phyloP scores from a whole-genome alignment of 2,113 vertebrate species.

The Saccopteryx leptura region DNA sequence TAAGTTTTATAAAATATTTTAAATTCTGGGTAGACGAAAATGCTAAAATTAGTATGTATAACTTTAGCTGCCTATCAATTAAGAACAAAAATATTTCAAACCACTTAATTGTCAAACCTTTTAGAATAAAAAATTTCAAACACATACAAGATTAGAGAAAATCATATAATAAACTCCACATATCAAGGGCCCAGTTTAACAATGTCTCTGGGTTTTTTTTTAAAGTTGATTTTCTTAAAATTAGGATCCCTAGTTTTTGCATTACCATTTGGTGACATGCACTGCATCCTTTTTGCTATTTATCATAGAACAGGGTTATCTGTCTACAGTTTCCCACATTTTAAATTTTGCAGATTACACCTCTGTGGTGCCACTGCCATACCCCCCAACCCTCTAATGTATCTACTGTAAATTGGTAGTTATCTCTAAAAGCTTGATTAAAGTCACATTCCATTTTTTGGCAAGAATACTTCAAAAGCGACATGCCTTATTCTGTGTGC shows the following conservation, averaged over 20 bases:
- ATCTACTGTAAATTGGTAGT: not conserved
- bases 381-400: not conserved
- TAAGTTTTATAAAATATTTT: slow-evolving; percentile 7
- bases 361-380: not conserved
- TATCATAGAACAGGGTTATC: not conserved
- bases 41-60: not conserved
- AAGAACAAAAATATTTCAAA: slow-evolving; percentile 49
- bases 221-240: not conserved
- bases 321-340: not conserved
- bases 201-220: not conserved
- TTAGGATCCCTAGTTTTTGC: not conserved
- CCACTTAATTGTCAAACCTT: not conserved
- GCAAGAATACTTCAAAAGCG: not conserved
- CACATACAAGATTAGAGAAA: not conserved
- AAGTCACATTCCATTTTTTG: not conserved
- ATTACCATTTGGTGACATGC: not conserved
- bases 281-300: not conserved
- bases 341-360: not conserved
- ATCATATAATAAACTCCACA: not conserved
- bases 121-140: not conserved
- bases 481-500: not conserved
- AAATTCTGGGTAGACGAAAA: not conserved
- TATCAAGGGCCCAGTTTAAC: not conserved
- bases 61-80: not conserved
- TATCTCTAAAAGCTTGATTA: not conserved